Base-by-base conservation (phyloP, 2,888 invertebrate genomes). In the Ypsolopha sequella region DNA sequence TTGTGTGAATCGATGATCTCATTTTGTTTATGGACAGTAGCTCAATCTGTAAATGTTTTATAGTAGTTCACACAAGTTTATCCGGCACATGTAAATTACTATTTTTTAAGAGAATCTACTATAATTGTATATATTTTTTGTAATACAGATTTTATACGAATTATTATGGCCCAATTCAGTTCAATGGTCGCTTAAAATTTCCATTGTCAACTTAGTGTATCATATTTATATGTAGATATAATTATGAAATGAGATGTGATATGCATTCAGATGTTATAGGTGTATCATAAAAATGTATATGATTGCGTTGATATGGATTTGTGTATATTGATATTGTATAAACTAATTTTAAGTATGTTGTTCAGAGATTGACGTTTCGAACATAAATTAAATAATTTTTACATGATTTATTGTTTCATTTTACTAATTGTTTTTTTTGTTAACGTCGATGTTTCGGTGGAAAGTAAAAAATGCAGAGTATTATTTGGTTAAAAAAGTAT, bases 401-500 rank as follows among this genome's bases (percentile, higher is more conserved):
- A 81, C 81, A 84, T 74, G 74, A 67, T 51, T 41, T 39, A 33
- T 53, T 51, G 43, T 52, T 57, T 60, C 59, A 56, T 35, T 47
- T 47, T 47, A 7, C 1, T 36, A 36, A n/a, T 13, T 36, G n/a
- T 41, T 11, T 41, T 1, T 41, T 11, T 41, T n/a, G 11, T 7
- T 41, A 24, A 24, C 24, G 2, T 24, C 2, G 24, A 24, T 24
- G 24, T 24, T 24, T 24, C 4, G 24, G 24, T 24, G 24, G 24
- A 24, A 24, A 24, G n/a, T 24, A 24, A 24, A 24, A 24, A 24
- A 24, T 24, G 73, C 61, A 68, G 73, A 73, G 59, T 56, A 70
- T 73, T 60, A 64, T 82, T 86, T 86, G 85, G 85, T 85, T 86
- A 85, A 86, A 86, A 86, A 86, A 86, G 84, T 86, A 86, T 85